These are phyloP conservation scores for Promerops cafer DNA, from an alignment of 2,113 vertebrate genomes.

Conservation along the genomic window DNA sequence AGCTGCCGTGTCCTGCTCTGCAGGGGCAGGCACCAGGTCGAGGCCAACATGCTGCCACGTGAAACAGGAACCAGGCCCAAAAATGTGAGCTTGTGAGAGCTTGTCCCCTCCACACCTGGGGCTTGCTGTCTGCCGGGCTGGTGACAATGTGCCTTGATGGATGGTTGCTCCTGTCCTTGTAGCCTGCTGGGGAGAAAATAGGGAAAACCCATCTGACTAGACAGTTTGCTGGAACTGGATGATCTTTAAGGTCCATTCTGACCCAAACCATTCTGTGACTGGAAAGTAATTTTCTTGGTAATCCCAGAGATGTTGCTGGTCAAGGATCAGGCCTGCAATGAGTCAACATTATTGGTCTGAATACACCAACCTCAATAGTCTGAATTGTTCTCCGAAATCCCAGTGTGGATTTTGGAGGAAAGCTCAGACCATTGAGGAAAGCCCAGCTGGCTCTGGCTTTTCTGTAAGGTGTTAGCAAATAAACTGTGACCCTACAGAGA, in stretches of 20 bases:
- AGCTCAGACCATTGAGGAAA: neutral
- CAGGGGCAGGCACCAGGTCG: neutral
- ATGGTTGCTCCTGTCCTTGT: neutral
- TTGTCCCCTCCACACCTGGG: neutral
- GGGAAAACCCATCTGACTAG: neutral
- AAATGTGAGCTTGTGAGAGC: neutral
- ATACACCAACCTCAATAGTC: too few relatives aligned
- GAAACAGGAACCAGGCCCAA: slow-evolving; percentile 21
- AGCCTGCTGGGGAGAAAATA: neutral
- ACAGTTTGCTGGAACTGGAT: neutral
- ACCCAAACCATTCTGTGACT: neutral
- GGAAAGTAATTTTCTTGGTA: neutral
- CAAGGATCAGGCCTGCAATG: neutral
- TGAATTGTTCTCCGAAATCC: neutral
- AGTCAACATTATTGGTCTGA: neutral
- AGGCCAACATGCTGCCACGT: neutral
- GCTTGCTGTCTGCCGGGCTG: neutral
- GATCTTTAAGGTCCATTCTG: neutral
- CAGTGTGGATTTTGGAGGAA: neutral
- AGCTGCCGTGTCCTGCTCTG: neutral
- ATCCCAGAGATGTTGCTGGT: neutral
- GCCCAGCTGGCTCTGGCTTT: neutral
- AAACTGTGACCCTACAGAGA: neutral
- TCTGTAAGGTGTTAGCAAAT: neutral
- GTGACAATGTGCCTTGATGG: neutral